A percentile compares a stretch with the other conserved stretches of the same genome.
Conservation (phyloP, 2,888 invertebrate species). For the Spialia ferax region DNA sequence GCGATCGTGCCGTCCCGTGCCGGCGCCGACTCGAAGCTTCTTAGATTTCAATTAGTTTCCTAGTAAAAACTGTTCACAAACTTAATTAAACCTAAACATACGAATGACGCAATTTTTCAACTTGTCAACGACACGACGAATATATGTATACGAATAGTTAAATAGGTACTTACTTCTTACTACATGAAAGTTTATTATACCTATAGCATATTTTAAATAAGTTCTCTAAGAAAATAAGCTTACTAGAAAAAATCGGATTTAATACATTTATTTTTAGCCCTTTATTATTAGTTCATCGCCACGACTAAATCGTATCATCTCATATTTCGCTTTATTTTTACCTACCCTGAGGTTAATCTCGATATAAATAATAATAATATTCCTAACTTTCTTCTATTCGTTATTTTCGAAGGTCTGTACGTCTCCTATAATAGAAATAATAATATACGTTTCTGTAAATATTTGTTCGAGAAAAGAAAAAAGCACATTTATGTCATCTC, state of each 20-base stretch:
- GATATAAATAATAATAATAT: not conserved
- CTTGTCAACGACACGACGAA: no score
- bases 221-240: no score
- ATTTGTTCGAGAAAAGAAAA: conserved; percentile 6
- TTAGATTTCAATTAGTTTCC: not conserved
- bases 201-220: no score
- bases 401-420: not conserved
- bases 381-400: not conserved
- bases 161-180: no score
- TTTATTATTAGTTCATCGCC: not conserved
- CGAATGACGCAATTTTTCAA: not conserved
- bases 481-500: conserved; percentile 2
- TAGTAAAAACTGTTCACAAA: not conserved
- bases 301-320: not conserved
- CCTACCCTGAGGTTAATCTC: conserved; percentile 2
- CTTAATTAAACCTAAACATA: not conserved
- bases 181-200: no score
- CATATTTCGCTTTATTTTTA: not conserved
- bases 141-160: no score
- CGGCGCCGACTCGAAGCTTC: not conserved
- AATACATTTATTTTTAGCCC: not conserved
- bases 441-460: not conserved
- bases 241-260: not conserved
- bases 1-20: conserved; percentile 31
- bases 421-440: not conserved